Evolutionary conservation across 2,113 vertebrate species (phyloP).

Genomic region (Anhinga rufa): DNA sequence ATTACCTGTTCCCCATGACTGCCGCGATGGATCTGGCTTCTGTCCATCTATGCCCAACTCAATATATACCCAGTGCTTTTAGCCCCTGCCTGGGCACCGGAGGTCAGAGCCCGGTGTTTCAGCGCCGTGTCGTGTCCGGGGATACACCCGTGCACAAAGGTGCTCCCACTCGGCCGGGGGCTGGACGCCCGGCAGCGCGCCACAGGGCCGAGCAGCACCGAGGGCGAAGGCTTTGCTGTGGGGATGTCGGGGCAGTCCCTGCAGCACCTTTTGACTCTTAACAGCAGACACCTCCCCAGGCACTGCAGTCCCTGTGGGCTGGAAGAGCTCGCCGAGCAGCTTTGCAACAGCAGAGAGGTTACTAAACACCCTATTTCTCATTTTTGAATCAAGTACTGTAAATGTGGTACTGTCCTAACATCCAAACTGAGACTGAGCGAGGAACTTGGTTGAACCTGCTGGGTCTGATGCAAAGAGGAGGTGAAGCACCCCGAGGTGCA

Average conservation of each 20-base stretch:
- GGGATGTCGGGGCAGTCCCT: not conserved
- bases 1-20: not conserved
- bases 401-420: not conserved
- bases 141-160: not conserved
- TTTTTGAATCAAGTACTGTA: not conserved
- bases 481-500: not conserved
- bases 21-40: not conserved
- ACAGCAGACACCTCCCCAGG: not conserved
- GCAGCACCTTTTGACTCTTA: not conserved
- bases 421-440: not conserved
- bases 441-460: not conserved
- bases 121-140: rapidly evolving
- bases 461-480: not conserved
- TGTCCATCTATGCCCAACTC: not conserved
- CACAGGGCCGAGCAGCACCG: not conserved
- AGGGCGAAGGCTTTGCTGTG: not conserved
- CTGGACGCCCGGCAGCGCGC: not conserved
- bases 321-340: not conserved
- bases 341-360: not conserved
- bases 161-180: not conserved
- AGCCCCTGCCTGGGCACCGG: not conserved
- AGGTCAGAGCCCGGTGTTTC: not conserved
- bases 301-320: not conserved
- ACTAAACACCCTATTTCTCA: not conserved
- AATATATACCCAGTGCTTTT: not conserved